These are phyloP conservation scores for Berghia stephanieae DNA, from an alignment of 1,140 invertebrate genomes.

Conservation along the genomic window DNA sequence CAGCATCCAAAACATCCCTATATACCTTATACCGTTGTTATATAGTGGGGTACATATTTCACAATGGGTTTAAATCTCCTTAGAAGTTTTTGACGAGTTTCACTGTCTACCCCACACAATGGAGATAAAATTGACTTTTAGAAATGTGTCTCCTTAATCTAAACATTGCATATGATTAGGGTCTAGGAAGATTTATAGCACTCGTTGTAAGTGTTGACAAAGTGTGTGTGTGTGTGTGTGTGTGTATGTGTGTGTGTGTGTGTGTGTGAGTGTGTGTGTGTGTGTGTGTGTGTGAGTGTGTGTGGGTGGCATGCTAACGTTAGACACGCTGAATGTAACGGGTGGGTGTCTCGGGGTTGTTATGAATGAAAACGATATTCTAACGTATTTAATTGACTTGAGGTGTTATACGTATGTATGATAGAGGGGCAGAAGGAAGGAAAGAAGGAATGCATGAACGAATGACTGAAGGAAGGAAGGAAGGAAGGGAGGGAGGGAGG, in stretches of 20 bases:
- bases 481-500: background rate
- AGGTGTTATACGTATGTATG: no score
- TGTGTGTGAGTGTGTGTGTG: background rate
- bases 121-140: background rate
- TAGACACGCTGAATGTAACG: conserved; percentile 43
- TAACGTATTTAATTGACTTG: no score
- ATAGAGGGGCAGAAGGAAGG: conserved; percentile 5
- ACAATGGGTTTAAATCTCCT: background rate
- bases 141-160: background rate
- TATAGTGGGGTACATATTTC: no score
- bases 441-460: background rate
- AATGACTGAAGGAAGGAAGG: background rate
- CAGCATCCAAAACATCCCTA: no score
- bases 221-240: background rate
- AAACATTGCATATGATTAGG: background rate
- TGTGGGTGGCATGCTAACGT: background rate
- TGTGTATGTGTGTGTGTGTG: background rate
- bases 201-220: background rate
- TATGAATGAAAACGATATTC: no score
- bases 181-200: background rate
- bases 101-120: background rate
- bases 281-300: background rate
- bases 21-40: no score
- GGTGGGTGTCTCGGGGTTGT: conserved; percentile 34
- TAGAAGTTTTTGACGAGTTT: background rate